phyloP scores from a whole-genome alignment of 35 echinoderm and acorn worm species.

The Lytechinus pictus region DNA sequence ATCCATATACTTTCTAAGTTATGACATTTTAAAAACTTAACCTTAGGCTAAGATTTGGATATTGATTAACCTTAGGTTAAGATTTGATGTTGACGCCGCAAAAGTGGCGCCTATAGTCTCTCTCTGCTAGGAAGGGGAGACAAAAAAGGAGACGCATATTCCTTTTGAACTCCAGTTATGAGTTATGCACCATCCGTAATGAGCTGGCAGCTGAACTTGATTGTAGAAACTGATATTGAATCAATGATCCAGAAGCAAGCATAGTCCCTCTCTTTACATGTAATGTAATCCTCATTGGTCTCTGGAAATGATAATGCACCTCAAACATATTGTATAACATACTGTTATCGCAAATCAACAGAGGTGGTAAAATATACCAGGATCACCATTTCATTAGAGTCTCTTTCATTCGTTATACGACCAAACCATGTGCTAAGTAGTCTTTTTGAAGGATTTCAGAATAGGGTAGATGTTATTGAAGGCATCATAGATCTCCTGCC shows the following conservation, averaged over 20 bases:
- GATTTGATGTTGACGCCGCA: too few relatives aligned
- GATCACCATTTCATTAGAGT: not conserved
- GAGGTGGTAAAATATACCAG: not conserved
- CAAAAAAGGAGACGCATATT: not conserved
- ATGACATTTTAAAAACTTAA: too few relatives aligned
- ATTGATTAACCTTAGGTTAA: too few relatives aligned
- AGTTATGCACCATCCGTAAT: not conserved
- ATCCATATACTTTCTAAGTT: too few relatives aligned
- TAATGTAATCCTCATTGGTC: not conserved
- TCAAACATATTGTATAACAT: not conserved
- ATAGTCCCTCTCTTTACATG: not conserved
- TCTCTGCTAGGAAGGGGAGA: too few relatives aligned
- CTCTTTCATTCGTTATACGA: not conserved
- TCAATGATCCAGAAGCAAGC: too few relatives aligned
- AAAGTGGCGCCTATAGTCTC: too few relatives aligned
- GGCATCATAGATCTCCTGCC: constrained; percentile 95
- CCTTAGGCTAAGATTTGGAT: too few relatives aligned
- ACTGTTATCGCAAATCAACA: not conserved
- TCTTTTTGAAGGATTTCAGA: constrained; percentile 98
- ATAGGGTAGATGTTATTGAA: constrained; percentile 99
- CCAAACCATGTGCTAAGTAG: constrained; percentile 54
- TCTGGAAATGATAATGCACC: not conserved
- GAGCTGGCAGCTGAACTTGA: not conserved
- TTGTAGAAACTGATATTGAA: too few relatives aligned
- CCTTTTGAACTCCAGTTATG: not conserved